These are phyloP conservation scores for Callaeas wilsoni DNA, from an alignment of 2,113 vertebrate species.

Conservation along the genomic window DNA sequence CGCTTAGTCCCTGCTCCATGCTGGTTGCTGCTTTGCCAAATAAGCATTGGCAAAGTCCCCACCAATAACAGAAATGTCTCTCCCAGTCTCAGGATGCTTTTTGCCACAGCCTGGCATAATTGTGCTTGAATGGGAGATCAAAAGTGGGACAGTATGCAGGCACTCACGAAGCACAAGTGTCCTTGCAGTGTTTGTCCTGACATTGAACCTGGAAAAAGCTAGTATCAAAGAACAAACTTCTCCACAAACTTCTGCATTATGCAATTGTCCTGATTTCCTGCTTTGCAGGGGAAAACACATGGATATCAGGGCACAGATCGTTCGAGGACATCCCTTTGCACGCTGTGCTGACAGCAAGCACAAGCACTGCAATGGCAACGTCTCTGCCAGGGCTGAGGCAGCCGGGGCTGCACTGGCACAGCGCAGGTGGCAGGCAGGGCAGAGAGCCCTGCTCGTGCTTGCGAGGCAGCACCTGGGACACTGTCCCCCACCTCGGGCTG, in stretches of 20 bases:
- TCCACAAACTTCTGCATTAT: background rate
- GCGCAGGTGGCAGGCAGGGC: background rate
- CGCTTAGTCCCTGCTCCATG: background rate
- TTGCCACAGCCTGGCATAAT: background rate
- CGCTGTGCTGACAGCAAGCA: background rate
- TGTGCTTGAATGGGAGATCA: background rate
- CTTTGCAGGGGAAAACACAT: background rate
- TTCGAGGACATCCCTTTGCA: background rate
- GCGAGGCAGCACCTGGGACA: background rate
- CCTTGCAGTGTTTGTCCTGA: background rate
- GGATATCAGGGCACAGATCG: background rate
- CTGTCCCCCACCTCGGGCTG: background rate
- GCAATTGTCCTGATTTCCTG: background rate
- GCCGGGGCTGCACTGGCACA: background rate
- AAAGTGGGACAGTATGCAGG: background rate
- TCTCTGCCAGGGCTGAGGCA: fast-evolving
- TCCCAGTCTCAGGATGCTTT: background rate
- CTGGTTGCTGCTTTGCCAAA: background rate
- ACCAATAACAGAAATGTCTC: background rate
- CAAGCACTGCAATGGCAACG: fast-evolving
- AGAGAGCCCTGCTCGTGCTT: background rate
- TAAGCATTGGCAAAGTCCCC: background rate
- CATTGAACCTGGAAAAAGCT: background rate
- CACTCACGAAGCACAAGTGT: background rate
- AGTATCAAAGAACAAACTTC: background rate